Conservation (phyloP, 2,888 invertebrate species). For the Therioaphis trifolii region DNA sequence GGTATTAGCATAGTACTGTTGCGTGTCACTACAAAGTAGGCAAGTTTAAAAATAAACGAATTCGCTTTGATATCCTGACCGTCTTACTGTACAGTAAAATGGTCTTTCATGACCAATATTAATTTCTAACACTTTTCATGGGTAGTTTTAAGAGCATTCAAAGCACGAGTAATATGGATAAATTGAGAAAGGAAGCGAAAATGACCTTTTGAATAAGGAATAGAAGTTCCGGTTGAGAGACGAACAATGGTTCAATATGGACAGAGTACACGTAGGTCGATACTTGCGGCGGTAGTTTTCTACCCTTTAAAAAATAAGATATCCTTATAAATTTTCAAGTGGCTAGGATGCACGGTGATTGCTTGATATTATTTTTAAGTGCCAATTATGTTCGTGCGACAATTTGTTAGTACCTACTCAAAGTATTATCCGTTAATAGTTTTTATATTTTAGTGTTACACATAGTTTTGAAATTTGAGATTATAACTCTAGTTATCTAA, state of each 20-base stretch:
- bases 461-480: no score
- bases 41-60: background rate
- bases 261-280: background rate
- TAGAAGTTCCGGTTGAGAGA: slow-evolving; percentile 10
- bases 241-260: slow-evolving; percentile 22
- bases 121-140: slow-evolving; percentile 14
- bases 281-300: background rate
- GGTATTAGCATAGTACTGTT: background rate
- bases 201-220: slow-evolving; percentile 32
- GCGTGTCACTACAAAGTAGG: background rate
- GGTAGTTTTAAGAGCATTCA: background rate
- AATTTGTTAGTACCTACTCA: background rate
- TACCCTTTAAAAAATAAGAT: slow-evolving; percentile 14
- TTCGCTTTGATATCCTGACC: background rate
- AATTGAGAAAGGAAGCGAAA: slow-evolving; percentile 20
- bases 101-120: slow-evolving; percentile 10
- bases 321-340: background rate
- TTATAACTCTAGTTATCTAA: no score
- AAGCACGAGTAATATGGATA: background rate
- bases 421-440: no score
- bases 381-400: no score
- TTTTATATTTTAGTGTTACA: no score
- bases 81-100: background rate
- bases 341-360: background rate
- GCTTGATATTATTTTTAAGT: no score